Evolutionary conservation across 2,797 vertebrate genomes (phyloP), one percentile per base, ranked within the genome.

Genomic region (Amniataba percoides): DNA sequence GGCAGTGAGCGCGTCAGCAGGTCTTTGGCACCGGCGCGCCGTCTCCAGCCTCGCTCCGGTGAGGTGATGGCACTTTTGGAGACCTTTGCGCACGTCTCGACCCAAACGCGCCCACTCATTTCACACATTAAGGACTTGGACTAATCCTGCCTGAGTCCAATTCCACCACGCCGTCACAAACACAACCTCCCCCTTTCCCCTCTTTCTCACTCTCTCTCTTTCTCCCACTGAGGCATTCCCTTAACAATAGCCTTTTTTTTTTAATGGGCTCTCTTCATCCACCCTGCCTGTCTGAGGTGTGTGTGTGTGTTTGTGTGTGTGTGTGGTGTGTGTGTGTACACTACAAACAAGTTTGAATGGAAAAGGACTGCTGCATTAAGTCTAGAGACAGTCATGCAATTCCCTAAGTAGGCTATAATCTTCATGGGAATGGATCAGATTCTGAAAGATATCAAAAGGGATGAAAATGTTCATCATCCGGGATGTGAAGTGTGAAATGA

Each of bases 121-220:
- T 81, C 62, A 65, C 61, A 59, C 43, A 81, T 75, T 59, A 46
- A 72, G 19, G 63, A 90, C 56, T 86, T 94, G 91, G 93, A 90
- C 80, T 87, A 83, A 82, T 92, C 94, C 92, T 87, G 46, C 82
- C 60, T 76, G 76, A 80, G 48, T 65, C 51, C 85, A 80, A 77
- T 84, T 89, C 78, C 66, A 93, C 92, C 91, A 91, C 91, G 89
- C 91, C 93, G 91, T 60, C 91, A 89, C 64, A 81, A 87, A 82
- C 77, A 66, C 78, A 65, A 27, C 34, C 80, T 48, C 48, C 75
- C 40, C 70, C 70, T 66, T 52, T 40, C 19, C 42, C 43, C 27
- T 48, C 21, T 48, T 49, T 42, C 46, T 74, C 39, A 78, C 58
- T 31, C 27, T 48, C 21, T 48, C 52, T 42, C 46, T 74, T 42